These are phyloP conservation scores for Synergus umbraculus DNA, from an alignment of 2,888 invertebrate genomes.

Conservation along the genomic window DNA sequence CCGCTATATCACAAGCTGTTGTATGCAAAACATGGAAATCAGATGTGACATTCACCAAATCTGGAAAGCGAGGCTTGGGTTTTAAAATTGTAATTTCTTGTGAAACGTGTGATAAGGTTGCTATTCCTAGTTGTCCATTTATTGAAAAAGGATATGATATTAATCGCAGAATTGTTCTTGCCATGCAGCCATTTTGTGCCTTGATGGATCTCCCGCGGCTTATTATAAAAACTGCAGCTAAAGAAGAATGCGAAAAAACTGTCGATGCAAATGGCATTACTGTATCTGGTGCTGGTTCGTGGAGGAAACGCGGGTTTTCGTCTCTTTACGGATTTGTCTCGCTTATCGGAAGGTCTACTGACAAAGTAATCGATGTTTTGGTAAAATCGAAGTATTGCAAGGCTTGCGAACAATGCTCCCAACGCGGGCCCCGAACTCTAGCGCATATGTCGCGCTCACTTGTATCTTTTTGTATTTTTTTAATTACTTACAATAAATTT, in stretches of 20 bases:
- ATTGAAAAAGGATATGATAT: slow-evolving; percentile 55
- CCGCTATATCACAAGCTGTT: background rate
- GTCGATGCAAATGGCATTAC: slow-evolving; percentile 35
- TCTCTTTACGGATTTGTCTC: slow-evolving; percentile 41
- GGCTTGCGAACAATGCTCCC: no score
- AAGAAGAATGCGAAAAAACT: slow-evolving; percentile 41
- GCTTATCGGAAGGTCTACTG: background rate
- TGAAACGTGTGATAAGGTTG: background rate
- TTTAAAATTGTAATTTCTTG: slow-evolving; percentile 13
- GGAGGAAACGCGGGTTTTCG: slow-evolving; percentile 44
- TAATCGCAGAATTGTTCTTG: slow-evolving; percentile 56
- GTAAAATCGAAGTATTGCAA: slow-evolving; percentile 44
- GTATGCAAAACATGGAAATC: slow-evolving; percentile 15
- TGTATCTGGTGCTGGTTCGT: slow-evolving; percentile 40
- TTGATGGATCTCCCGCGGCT: slow-evolving; percentile 56
- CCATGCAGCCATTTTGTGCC: slow-evolving; percentile 58
- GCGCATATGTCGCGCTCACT: no score
- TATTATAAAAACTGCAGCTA: slow-evolving; percentile 49
- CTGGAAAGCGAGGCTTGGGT: slow-evolving; percentile 19
- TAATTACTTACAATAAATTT: no score
- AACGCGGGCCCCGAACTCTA: no score
- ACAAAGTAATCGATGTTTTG: slow-evolving; percentile 47
- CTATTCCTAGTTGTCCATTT: slow-evolving; percentile 54
- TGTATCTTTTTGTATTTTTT: no score
- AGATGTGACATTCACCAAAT: background rate